Base-by-base conservation (phyloP, 2,113 vertebrate species). In the Gasterosteus nipponicus region DNA sequence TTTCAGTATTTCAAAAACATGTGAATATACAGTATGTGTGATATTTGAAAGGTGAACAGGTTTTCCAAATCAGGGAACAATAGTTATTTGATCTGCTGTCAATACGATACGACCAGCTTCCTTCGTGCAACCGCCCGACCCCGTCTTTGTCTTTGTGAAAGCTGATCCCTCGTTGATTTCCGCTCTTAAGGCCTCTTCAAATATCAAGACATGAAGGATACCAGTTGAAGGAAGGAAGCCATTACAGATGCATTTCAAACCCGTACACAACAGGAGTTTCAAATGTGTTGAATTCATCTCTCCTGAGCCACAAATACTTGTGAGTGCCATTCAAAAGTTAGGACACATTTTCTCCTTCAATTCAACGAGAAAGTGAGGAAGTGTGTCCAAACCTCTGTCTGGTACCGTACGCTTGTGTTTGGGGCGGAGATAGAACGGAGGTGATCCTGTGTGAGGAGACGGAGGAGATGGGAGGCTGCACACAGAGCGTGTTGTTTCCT, bases 401-500 rank as follows among this genome's bases (percentile, higher is more conserved):
- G 35, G 35, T 35, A 5, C 33, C 19, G 11, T 33, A 68, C 3
- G 6, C 54, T 42, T 78, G 74, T 75, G 57, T 51, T 66, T 14
- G 12, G 41, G 12, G 42, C 66, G 73, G 56, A 60, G 62, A n/a
- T 49, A 53, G 72, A 81, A 83, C 75, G 58, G 78, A 86, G 75
- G 76, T 82, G 83, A 84, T 77, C 83, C 66, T 84, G 86, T 83
- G 80, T 65, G 83, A 73, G 78, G 75, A 80, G 80, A 85, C 29
- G 63, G 67, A 39, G 12, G n/a, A 62, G 62, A 64, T 12, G 65
- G 65, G 80, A 75, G 80, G 77, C 56, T 80, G 53, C 73, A 89
- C 82, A 78, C 73, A 80, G 80, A 89, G 73, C 82, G 80, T 83
- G 87, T 84, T 74, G 68, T 78, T 88, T 80, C 69, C 77, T 77